Conservation (phyloP, 2,113 vertebrate species). For the Eidolon helvum region DNA sequence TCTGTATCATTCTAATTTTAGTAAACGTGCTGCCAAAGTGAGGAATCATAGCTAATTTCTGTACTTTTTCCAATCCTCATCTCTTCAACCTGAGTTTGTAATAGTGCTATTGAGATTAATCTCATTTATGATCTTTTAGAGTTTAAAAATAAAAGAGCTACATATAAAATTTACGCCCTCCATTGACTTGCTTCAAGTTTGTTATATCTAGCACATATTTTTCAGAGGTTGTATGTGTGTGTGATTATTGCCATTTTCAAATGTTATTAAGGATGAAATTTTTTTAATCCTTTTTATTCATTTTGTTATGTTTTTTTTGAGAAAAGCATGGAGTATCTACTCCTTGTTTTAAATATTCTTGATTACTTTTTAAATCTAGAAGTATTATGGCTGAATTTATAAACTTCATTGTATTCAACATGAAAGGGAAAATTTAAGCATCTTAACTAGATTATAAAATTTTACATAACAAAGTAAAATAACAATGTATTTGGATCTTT, state of each 20-base stretch:
- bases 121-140: not conserved
- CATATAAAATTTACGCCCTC: not conserved
- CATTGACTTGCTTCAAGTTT: not conserved
- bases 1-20: too few relatives aligned
- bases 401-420: not conserved
- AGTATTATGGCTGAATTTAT: not conserved
- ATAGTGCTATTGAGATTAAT: not conserved
- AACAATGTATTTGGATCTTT: slow-evolving; percentile 87
- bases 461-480: slow-evolving; percentile 85
- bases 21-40: too few relatives aligned
- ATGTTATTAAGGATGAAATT: not conserved
- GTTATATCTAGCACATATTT: not conserved
- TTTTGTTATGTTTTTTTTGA: not conserved
- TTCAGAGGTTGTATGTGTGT: not conserved
- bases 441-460: slow-evolving; percentile 80
- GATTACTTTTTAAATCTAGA: slow-evolving; percentile 1
- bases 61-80: not conserved
- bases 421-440: slow-evolving; percentile 14
- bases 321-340: not conserved
- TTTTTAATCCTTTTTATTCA: slow-evolving; percentile 13
- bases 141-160: not conserved
- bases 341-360: not conserved
- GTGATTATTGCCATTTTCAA: not conserved
- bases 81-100: not conserved
- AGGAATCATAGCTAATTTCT: not conserved